Conservation (phyloP, 2,113 vertebrate species). For the Progne subis region DNA sequence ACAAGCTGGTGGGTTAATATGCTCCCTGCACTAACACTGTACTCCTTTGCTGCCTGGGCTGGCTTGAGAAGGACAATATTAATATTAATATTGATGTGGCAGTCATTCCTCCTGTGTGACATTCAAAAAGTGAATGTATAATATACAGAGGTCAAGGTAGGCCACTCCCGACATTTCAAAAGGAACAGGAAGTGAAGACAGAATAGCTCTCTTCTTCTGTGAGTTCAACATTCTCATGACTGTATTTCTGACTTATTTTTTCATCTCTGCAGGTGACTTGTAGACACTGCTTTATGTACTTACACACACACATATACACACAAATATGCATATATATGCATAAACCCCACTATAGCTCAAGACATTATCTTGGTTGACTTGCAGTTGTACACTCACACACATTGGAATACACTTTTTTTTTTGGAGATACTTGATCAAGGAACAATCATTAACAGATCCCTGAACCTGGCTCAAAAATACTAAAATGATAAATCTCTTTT, state of each 20-base stretch:
- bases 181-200: not conserved
- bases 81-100: not conserved
- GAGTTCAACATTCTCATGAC: not conserved
- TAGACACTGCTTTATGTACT: not conserved
- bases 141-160: not conserved
- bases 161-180: not conserved
- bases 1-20: not conserved
- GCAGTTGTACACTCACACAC: not conserved
- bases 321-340: not conserved
- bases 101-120: conserved; percentile 10
- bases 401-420: not conserved
- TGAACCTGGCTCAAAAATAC: not conserved
- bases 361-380: not conserved
- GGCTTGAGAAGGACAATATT: not conserved
- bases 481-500: not conserved
- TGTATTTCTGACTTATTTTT: not conserved
- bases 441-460: not conserved
- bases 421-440: not conserved
- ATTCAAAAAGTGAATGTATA: not conserved
- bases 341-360: not conserved
- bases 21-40: not conserved
- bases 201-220: not conserved
- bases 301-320: not conserved
- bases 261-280: not conserved
- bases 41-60: not conserved